phyloP scores from a whole-genome alignment of 2,797 vertebrate genomes.

The Mus minutoides region DNA sequence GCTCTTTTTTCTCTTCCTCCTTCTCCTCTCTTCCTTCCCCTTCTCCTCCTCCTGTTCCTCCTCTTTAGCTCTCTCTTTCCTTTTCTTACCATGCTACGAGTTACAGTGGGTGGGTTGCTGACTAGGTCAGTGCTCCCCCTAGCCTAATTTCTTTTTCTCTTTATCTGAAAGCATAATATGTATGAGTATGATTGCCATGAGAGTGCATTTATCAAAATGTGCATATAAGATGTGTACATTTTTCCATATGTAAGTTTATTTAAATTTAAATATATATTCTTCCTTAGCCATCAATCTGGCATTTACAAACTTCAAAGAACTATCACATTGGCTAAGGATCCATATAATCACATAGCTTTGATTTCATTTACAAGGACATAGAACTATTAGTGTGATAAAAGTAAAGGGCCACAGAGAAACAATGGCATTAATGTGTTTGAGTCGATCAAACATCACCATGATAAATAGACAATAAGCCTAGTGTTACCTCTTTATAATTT shows the following conservation, averaged over 20 bases:
- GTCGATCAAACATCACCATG: neutral
- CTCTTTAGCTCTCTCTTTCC: neutral
- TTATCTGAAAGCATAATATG: neutral
- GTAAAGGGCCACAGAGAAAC: neutral
- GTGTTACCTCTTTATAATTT: neutral
- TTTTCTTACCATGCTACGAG: neutral
- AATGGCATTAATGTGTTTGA: neutral
- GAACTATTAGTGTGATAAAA: neutral
- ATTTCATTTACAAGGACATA: constrained; percentile 44
- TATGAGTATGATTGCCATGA: neutral
- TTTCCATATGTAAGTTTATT: neutral
- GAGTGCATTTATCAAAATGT: neutral
- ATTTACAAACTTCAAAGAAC: neutral
- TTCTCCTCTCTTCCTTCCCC: accelerated
- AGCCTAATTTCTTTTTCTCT: neutral
- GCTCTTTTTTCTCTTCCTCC: neutral
- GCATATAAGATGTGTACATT: neutral
- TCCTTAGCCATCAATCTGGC: neutral
- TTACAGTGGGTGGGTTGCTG: neutral
- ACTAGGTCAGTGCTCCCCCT: neutral
- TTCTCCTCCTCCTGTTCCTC: neutral
- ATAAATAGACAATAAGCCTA: neutral
- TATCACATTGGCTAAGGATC: neutral
- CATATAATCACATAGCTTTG: neutral
- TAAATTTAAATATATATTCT: neutral